Conservation (phyloP, 2,797 vertebrate species). For the Sebastes wilsoni region DNA sequence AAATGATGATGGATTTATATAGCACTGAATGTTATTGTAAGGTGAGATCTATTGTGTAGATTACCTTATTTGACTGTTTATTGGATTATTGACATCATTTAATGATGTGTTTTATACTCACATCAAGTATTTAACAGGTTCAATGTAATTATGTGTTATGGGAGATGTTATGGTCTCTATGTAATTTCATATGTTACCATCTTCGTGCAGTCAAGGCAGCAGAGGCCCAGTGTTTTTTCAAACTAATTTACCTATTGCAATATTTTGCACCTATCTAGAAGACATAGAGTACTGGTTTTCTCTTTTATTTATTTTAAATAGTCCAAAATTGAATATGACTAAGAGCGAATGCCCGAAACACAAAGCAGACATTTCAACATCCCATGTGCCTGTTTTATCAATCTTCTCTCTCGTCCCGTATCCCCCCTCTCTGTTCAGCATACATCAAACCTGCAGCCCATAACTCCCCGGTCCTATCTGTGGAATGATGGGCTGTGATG, state of each 20-base stretch:
- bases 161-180: not conserved
- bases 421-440: not conserved
- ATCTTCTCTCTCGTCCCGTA: not conserved
- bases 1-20: not conserved
- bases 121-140: not conserved
- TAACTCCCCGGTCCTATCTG: conserved; percentile 11
- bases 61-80: not conserved
- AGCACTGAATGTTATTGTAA: not conserved
- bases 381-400: not conserved
- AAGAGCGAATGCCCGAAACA: not conserved
- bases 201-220: not conserved
- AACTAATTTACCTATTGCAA: not conserved
- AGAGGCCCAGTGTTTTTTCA: not conserved
- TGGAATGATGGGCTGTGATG: conserved; percentile 24
- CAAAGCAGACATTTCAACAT: not conserved
- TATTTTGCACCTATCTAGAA: not conserved
- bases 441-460: conserved; percentile 24
- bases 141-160: not conserved
- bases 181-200: not conserved
- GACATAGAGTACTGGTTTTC: not conserved
- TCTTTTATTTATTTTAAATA: not conserved
- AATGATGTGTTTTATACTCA: not conserved
- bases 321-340: not conserved
- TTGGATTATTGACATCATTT: not conserved
- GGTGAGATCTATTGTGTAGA: not conserved